Conservation (phyloP, 1,140 invertebrate genomes). For the Piezodorus guildinii region DNA sequence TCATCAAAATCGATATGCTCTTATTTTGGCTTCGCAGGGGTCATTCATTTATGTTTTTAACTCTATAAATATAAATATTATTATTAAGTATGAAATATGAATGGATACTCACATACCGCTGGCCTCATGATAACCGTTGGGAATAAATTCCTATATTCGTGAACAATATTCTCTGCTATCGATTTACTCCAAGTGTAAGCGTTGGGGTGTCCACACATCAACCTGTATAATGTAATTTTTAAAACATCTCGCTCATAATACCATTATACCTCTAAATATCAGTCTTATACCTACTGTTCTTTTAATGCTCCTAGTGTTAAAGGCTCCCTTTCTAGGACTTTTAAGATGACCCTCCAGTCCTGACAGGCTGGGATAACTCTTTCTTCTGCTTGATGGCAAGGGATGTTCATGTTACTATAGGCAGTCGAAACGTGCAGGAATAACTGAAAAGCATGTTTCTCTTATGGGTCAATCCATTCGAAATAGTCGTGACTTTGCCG, state of each 20-base stretch:
- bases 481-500: too few species aligned
- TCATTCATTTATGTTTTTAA: too few species aligned
- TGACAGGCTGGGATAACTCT: neutral
- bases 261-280: too few species aligned
- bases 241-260: neutral
- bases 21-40: too few species aligned
- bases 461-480: too few species aligned
- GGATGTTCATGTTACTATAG: conserved; percentile 2
- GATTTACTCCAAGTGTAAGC: conserved; percentile 8
- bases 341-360: conserved; percentile 8
- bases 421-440: conserved; percentile 2
- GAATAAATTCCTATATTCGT: neutral
- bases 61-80: too few species aligned
- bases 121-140: conserved; percentile 3
- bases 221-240: neutral
- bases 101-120: neutral
- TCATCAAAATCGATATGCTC: too few species aligned
- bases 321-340: neutral
- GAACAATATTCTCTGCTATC: neutral
- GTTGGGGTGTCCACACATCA: conserved; percentile 14
- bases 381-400: neutral
- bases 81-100: too few species aligned
- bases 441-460: neutral
- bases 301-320: neutral
- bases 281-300: neutral